Evolutionary conservation across 2,888 invertebrate species (phyloP).

Genomic region (Autographa pulchrina): DNA sequence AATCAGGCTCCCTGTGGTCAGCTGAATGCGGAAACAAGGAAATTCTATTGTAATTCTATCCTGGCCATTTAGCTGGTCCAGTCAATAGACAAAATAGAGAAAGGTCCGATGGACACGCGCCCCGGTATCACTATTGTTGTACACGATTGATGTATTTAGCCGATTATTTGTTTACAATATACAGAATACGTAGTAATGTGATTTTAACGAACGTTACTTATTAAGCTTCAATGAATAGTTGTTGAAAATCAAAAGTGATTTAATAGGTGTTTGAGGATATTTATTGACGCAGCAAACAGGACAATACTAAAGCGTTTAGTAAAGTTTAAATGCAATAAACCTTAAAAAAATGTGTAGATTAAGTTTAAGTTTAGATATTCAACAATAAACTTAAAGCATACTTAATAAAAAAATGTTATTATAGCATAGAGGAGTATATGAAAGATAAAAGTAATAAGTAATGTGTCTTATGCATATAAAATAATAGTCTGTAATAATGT

Average conservation of each 20-base stretch:
- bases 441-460: too few species aligned
- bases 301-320: background rate
- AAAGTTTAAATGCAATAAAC: too few species aligned
- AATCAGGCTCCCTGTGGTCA: constrained; percentile 79
- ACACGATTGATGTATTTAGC: constrained; percentile 61
- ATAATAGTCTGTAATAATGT: too few species aligned
- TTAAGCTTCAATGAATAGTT: constrained; percentile 17
- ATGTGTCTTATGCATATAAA: too few species aligned
- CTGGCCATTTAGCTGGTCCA: constrained; percentile 69
- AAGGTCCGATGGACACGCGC: constrained; percentile 66
- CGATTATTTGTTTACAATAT: constrained; percentile 70
- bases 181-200: constrained; percentile 64
- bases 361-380: too few species aligned
- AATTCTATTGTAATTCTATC: constrained; percentile 72
- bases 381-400: too few species aligned
- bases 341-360: too few species aligned
- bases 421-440: too few species aligned
- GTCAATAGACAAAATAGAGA: constrained; percentile 51
- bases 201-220: constrained; percentile 68
- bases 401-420: too few species aligned
- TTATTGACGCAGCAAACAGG: background rate
- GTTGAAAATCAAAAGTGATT: background rate
- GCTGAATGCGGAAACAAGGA: constrained; percentile 66
- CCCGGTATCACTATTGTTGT: constrained; percentile 61
- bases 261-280: background rate